Base-by-base conservation (phyloP, 2,888 invertebrate genomes). In the Ctenicera cuprea region DNA sequence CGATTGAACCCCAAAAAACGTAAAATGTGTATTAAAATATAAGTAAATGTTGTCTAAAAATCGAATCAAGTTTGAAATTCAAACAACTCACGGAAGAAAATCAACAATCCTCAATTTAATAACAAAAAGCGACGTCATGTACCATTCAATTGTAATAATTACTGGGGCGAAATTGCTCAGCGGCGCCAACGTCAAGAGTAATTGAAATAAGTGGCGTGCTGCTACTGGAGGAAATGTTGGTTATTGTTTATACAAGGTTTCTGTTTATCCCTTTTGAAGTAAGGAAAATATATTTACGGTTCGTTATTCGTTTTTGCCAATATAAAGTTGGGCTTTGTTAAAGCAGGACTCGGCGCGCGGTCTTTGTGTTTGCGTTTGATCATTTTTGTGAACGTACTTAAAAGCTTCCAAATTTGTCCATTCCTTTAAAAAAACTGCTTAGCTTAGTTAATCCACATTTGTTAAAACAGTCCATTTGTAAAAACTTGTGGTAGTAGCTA, bases 101-200 rank as follows among this genome's bases (percentile, higher is more conserved):
- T 78, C 80, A 79, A 80, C 80, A 80, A 81, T 80, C 76, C 75
- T 67, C 76, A 81, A 81, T 80, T 81, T 81, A 80, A 81, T 81
- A 80, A 79, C 77, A 77, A 80, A 80, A 80, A 80, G 80, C 78
- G 78, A 77, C 79, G 78, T 79, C 80, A 79, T 80, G 80, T 78
- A 80, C 78, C 78, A 80, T 81, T 80, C 79, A 81, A 79, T 80
- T 80, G 79, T 80, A 77, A 80, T 80, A 80, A 81, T 81, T 80
- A 78, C 76, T 71, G 20, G 37, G 57, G 65, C 62, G 75, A 72
- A 73, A 63, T 74, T 71, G 71, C 74, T 67, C 65, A 61, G 70
- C 64, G 71, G 75, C 74, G 73, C 65, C 71, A 71, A 54, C 75
- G 73, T 73, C 74, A 64, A 57, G 64, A 59, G 72, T 76, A 77